phyloP scores from a whole-genome alignment of 2,888 invertebrate genomes.

The Eilema sororculum region DNA sequence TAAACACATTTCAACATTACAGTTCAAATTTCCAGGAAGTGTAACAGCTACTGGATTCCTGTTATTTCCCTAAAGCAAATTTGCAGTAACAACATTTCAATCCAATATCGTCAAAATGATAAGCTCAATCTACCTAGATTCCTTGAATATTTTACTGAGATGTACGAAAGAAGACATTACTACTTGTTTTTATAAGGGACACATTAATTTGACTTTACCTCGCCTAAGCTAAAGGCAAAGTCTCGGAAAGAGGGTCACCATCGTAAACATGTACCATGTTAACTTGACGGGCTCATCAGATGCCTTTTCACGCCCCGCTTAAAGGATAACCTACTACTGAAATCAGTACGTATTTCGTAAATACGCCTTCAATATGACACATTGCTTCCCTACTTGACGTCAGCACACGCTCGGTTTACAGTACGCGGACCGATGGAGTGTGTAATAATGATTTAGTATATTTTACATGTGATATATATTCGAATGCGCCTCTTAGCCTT shows the following conservation, averaged over 20 bases:
- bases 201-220: no score
- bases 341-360: not conserved
- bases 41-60: not conserved
- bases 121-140: no score
- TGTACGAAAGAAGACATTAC: not conserved
- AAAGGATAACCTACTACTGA: no score
- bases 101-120: no score
- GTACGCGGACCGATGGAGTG: conserved; percentile 45
- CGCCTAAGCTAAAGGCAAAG: no score
- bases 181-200: no score
- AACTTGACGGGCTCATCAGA: no score
- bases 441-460: conserved; percentile 48
- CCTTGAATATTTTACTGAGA: not conserved
- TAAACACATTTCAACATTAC: not conserved
- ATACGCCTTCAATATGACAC: conserved; percentile 41
- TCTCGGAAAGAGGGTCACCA: no score
- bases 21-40: not conserved
- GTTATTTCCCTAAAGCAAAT: not conserved
- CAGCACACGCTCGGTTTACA: conserved; percentile 42
- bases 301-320: no score
- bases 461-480: conserved; percentile 22
- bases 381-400: conserved; percentile 29
- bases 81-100: no score
- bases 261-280: no score
- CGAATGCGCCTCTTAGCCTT: conserved; percentile 1